A percentile compares a stretch with the other conserved stretches of the same genome.
Evolutionary conservation across 2,888 invertebrate species (phyloP).

Genomic region (Craniophora ligustri): DNA sequence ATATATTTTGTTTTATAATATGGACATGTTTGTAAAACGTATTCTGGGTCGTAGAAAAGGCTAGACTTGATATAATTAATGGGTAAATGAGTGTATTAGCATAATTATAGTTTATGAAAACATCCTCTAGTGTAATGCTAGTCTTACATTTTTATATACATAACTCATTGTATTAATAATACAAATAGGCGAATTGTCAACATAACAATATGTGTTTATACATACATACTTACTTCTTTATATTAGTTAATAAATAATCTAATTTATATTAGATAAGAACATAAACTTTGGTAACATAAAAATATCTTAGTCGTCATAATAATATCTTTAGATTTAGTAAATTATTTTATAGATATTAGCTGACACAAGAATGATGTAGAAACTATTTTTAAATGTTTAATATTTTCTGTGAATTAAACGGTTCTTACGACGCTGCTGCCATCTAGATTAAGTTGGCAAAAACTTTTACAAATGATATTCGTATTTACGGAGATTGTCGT

Average conservation of each 20-base stretch:
- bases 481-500: conserved; percentile 9
- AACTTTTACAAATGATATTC: conserved; percentile 11
- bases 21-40: conserved; percentile 5
- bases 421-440: conserved; percentile 48
- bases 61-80: conserved; percentile 28
- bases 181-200: conserved; percentile 24
- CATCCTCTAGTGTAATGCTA: conserved; percentile 49
- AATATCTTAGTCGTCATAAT: conserved; percentile 41
- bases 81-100: conserved; percentile 30
- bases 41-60: conserved; percentile 31
- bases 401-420: conserved; percentile 24
- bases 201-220: conserved; percentile 1
- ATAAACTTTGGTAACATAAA: too few species aligned
- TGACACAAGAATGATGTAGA: conserved; percentile 11
- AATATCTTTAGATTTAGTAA: conserved; percentile 41
- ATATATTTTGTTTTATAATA: conserved; percentile 4
- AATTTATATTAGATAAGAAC: too few species aligned
- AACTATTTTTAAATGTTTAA: conserved; percentile 29
- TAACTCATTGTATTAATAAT: not conserved
- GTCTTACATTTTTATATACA: conserved; percentile 47
- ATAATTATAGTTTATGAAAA: conserved; percentile 39
- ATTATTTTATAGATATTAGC: conserved; percentile 37
- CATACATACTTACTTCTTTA: too few species aligned
- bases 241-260: too few species aligned
- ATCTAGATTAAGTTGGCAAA: conserved; percentile 38